Evolutionary conservation across 2,888 invertebrate species (phyloP).

Genomic region (Chaitophorus viminalis): DNA sequence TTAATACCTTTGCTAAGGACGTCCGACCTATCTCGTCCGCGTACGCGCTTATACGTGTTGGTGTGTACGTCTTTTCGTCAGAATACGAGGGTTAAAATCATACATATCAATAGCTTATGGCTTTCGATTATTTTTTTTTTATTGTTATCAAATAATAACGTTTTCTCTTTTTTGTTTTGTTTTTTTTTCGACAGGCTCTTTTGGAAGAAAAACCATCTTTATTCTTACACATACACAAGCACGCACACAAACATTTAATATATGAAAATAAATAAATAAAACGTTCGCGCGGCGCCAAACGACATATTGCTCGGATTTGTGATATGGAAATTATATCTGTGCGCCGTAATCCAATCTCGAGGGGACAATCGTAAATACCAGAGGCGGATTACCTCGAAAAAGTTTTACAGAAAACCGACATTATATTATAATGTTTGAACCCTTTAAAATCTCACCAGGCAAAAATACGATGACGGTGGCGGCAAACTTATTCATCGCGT

Average conservation of each 20-base stretch:
- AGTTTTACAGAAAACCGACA: constrained; percentile 15
- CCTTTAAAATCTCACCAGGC: constrained; percentile 31
- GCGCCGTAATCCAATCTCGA: background rate
- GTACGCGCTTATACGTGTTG: background rate
- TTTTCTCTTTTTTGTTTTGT: background rate
- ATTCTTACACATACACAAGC: too few species aligned
- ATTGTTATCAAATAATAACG: constrained; percentile 41
- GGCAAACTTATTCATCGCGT: constrained; percentile 20
- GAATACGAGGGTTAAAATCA: constrained; percentile 15
- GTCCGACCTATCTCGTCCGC: background rate
- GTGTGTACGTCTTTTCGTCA: constrained; percentile 17
- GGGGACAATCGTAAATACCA: background rate
- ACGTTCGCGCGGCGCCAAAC: background rate
- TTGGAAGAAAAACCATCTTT: background rate
- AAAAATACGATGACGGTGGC: background rate
- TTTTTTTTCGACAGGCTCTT: background rate
- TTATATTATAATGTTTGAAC: constrained; percentile 37
- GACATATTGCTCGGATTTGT: constrained; percentile 11
- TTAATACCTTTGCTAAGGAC: constrained; percentile 43
- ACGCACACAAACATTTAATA: background rate
- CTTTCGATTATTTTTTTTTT: constrained; percentile 16
- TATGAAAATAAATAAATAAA: background rate
- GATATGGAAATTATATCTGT: background rate
- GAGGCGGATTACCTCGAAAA: constrained; percentile 10
- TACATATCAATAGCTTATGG: constrained; percentile 7